Evolutionary conservation across 2,888 invertebrate genomes (phyloP).

Genomic region (Ommatoiulus sabulosus): DNA sequence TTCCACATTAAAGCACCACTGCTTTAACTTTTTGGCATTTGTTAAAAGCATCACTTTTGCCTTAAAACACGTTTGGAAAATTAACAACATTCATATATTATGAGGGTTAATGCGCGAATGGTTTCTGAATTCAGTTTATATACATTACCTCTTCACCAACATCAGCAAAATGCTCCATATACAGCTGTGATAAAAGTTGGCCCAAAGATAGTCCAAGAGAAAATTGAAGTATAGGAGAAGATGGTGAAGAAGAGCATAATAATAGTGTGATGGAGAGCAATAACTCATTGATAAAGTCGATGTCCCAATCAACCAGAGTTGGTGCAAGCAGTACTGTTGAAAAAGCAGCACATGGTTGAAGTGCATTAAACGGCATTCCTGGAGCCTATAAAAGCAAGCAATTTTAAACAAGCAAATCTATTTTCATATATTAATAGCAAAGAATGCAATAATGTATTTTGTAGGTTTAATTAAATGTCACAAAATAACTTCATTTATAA

Average conservation of each 20-base stretch:
- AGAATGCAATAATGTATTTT: no score
- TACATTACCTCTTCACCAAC: not conserved
- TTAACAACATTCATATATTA: not conserved
- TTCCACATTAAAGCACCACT: not conserved
- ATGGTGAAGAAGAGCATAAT: constrained; percentile 16
- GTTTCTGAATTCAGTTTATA: not conserved
- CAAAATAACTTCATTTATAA: no score
- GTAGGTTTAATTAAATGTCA: no score
- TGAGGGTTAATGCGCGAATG: not conserved
- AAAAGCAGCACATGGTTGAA: not conserved
- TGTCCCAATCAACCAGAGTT: not conserved
- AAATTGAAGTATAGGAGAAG: constrained; percentile 9
- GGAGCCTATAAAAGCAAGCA: not conserved
- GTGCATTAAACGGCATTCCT: not conserved
- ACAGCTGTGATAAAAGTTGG: not conserved
- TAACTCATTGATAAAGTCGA: not conserved
- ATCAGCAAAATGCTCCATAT: constrained; percentile 7
- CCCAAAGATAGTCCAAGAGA: constrained; percentile 19
- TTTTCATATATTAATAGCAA: no score
- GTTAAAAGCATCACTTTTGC: not conserved
- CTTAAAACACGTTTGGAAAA: not conserved
- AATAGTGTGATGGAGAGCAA: not conserved
- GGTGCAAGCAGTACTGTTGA: not conserved
- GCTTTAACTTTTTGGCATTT: not conserved
- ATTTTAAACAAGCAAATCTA: not conserved